Evolutionary conservation across 2,113 vertebrate genomes (phyloP).

Genomic region (Corydoras sp.): DNA sequence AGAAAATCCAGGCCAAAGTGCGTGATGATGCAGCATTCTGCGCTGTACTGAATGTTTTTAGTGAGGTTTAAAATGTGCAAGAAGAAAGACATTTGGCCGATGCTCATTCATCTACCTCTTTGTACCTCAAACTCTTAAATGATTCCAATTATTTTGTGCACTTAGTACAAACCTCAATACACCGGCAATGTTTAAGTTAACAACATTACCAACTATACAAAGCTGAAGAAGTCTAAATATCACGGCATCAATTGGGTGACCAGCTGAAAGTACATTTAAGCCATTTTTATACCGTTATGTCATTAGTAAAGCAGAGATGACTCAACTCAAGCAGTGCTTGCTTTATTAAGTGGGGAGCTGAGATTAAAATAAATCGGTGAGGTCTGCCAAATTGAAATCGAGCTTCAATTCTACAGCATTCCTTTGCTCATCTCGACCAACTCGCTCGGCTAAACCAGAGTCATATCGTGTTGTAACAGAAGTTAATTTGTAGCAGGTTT

Average conservation of each 20-base stretch:
- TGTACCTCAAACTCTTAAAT: not conserved
- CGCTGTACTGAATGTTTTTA: not conserved
- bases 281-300: no score
- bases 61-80: slow-evolving; percentile 31
- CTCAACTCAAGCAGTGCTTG: slow-evolving; percentile 2
- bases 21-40: not conserved
- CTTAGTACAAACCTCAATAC: no score
- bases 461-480: slow-evolving; percentile 43
- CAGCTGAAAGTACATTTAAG: no score
- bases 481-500: slow-evolving; percentile 54
- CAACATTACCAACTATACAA: no score
- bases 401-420: no score
- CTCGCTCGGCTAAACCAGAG: no score
- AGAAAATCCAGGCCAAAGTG: slow-evolving; percentile 27
- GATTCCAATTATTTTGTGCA: no score
- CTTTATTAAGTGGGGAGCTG: not conserved
- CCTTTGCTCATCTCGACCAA: no score
- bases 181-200: no score
- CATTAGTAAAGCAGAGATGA: slow-evolving; percentile 13
- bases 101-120: slow-evolving; percentile 4
- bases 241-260: no score
- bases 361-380: not conserved
- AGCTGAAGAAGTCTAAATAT: no score
- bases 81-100: slow-evolving; percentile 7
- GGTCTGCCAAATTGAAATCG: no score